Evolutionary conservation across 2,113 vertebrate species (phyloP), one percentile per base, ranked within the genome.

Genomic region (Stomatorhinus ivindoensis): DNA sequence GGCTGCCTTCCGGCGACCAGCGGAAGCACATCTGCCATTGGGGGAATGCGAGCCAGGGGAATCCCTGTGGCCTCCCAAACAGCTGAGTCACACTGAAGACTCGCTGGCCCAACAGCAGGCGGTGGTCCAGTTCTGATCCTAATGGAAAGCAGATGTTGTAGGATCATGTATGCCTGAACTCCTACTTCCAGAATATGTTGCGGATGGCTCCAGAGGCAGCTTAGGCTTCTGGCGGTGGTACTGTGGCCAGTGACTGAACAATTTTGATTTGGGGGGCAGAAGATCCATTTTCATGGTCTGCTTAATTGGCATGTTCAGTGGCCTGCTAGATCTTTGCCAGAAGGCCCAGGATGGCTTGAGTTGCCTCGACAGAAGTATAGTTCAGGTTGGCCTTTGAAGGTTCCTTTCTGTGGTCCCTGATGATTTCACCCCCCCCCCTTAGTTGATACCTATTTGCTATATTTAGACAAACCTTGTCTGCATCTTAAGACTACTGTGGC

Each of bases 91-190:
- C 51, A 39, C 11, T 4, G 15, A 61, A 55, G 51, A 44, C 19
- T 55, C 11, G 51, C 39, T 44, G 10, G 69, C 10, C 48, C 47
- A 15, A 50, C 69, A 21, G 46, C 1, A 13, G 48, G 73, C 76
- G 61, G 4, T 84, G 80, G 4, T 89, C n/a, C 80, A 42, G 35
- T 24, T 9, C 76, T 27, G 42, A 11, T n/a, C 53, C 76, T 89
- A 89, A 89, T 89, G 51, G 11, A 51, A 39, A 89, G 80, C 88
- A 89, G 88, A 89, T 89, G 88, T 47, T 89, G 88, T 47, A 61
- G 88, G 39, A 17, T 84, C 47, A 6, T 47, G 87, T 53, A 24
- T 39, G 69, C 44, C 0, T 42, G 31, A 83, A 44, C 82, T 11
- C 82, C 44, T 39, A 8, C 24, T 47, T 84, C 3, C 21, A 44